These are phyloP conservation scores for Andinoacara biseriatus DNA, from an alignment of 2,113 vertebrate species.

Conservation along the genomic window DNA sequence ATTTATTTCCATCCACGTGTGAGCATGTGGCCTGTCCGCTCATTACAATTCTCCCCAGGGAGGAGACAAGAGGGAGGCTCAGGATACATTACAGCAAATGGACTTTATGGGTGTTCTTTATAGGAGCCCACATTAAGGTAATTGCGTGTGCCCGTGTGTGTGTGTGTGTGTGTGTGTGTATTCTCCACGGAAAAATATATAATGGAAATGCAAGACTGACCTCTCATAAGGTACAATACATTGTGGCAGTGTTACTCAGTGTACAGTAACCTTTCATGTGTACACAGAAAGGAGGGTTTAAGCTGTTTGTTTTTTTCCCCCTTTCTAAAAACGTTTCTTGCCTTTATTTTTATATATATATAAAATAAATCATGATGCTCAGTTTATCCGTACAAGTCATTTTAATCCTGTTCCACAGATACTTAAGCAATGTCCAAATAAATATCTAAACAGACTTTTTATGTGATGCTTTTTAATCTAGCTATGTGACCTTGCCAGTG, in stretches of 20 bases:
- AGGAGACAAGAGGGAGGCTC: slow-evolving; percentile 51
- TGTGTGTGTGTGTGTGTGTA: neutral
- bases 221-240: slow-evolving; percentile 11
- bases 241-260: neutral
- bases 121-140: slow-evolving; percentile 80
- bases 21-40: slow-evolving; percentile 55
- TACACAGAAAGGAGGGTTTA: too few relatives aligned
- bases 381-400: neutral
- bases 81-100: slow-evolving; percentile 79
- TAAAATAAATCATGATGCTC: neutral
- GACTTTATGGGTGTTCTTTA: slow-evolving; percentile 79
- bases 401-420: neutral
- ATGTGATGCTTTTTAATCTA: slow-evolving; percentile 7
- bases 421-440: neutral
- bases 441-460: neutral
- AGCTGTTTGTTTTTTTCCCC: too few relatives aligned
- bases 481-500: neutral
- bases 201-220: slow-evolving; percentile 38
- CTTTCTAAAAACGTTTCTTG: too few relatives aligned
- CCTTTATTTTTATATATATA: neutral
- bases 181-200: slow-evolving; percentile 39
- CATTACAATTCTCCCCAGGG: slow-evolving; percentile 79
- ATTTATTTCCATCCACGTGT: slow-evolving; percentile 62
- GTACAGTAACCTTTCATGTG: neutral
- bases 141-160: slow-evolving; percentile 69